These are phyloP conservation scores for Emys orbicularis DNA, from an alignment of 2,797 vertebrate genomes.

Conservation along the genomic window DNA sequence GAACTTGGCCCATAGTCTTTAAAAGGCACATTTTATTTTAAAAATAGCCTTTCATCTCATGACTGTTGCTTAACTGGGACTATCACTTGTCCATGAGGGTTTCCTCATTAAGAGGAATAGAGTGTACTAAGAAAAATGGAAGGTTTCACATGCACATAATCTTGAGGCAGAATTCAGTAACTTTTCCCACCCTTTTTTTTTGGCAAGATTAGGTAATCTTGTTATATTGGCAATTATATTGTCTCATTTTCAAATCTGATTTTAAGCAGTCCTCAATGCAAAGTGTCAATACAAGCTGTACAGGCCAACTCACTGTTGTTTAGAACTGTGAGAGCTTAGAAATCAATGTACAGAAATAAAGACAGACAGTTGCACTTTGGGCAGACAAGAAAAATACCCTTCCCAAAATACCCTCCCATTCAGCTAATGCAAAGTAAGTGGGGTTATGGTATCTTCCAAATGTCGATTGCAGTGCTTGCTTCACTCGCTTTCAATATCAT, in stretches of 20 bases:
- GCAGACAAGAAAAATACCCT: neutral
- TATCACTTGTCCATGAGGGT: neutral
- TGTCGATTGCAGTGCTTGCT: constrained; percentile 5
- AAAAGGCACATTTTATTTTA: constrained; percentile 11
- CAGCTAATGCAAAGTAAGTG: neutral
- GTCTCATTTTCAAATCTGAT: constrained; percentile 7
- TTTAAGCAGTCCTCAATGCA: constrained; percentile 11
- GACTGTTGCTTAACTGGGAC: constrained; percentile 8
- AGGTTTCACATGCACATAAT: neutral
- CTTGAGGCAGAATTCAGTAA: neutral
- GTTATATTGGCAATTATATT: neutral
- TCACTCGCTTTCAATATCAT: neutral
- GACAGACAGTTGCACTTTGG: constrained; percentile 10
- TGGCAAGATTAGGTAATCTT: neutral
- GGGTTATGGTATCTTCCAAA: neutral
- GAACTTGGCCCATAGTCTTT: constrained; percentile 17
- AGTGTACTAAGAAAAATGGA: neutral
- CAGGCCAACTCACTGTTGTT: neutral
- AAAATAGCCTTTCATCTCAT: constrained; percentile 24
- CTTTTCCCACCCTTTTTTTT: neutral
- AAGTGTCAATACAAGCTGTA: neutral
- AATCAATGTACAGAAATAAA: constrained; percentile 29
- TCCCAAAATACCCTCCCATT: neutral
- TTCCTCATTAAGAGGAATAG: constrained; percentile 19
- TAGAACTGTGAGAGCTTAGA: neutral